Evolutionary conservation across 2,113 vertebrate species (phyloP), one percentile per base, ranked within the genome.

Genomic region (Engystomops pustulosus): DNA sequence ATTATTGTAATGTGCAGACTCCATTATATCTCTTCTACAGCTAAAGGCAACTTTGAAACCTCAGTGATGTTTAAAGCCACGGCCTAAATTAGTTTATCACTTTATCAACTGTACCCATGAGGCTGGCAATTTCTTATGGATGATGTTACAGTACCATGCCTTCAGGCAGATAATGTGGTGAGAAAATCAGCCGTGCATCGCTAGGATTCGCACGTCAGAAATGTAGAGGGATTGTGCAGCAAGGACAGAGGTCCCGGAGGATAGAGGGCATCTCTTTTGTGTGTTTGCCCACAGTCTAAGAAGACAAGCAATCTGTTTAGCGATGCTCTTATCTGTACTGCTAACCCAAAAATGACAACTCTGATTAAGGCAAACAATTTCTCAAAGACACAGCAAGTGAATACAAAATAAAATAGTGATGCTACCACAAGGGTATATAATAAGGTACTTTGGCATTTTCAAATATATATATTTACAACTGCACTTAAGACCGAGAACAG

Each of bases 31-130:
- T 70, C 7, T n/a, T 30, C 49, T 60, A 44, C 68, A 45, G 80
- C 80, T 82, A 72, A 60, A 72, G 69, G 80, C 80, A 82, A 72
- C 68, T 72, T 71, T 60, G 2, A 81, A 71, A 70, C 20, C 67
- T 82, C 69, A 72, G 36, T 60, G n/a, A 82, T 82, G 68, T 72
- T 82, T 82, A 72, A 82, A 72, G 69, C 51, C 67, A 36, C 47
- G 65, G 47, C 47, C 45, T 69, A 81, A 81, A 81, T 81, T 70
- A 70, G 67, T 81, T 81, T 70, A 81, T 69, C 79, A 70, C 47
- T 70, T 81, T 70, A 70, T 68, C 67, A 82, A 82, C 68, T 82
- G 23, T 68, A 55, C 80, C 49, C 80, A 82, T 60, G 80, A 82
- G 80, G 69, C 80, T 60, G 47, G 15, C 65, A 51, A 4, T 49